Conservation (phyloP, 1,140 invertebrate genomes). For the Tetragonula clypearis region DNA sequence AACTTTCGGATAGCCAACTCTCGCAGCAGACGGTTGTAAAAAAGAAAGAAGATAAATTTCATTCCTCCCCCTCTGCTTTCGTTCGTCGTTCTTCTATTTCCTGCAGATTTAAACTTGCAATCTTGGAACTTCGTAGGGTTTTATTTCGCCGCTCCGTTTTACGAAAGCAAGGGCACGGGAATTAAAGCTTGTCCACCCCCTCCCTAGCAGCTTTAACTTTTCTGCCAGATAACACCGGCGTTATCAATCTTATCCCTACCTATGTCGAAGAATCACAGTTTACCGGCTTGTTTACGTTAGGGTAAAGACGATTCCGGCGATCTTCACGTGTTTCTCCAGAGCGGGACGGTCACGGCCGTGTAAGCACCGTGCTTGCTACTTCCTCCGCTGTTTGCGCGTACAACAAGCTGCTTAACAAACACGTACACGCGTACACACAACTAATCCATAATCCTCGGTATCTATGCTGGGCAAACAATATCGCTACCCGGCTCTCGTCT, state of each 20-base stretch:
- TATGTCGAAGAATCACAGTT: background rate
- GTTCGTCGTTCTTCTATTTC: background rate
- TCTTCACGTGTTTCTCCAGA: background rate
- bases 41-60: constrained; percentile 27
- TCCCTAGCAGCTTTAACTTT: background rate
- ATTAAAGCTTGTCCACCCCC: constrained; percentile 12
- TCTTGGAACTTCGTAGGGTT: background rate
- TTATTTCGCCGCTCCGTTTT: background rate
- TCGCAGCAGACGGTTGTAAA: constrained; percentile 6
- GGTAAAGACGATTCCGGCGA: background rate
- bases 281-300: constrained; percentile 14
- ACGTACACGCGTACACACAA: constrained; percentile 4
- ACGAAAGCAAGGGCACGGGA: background rate
- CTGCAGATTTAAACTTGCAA: constrained; percentile 5
- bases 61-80: background rate
- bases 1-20: constrained; percentile 7
- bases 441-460: constrained; percentile 29
- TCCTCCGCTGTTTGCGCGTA: constrained; percentile 1
- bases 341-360: no score
- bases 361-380: background rate
- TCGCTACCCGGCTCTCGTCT: background rate
- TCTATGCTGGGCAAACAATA: constrained; percentile 30
- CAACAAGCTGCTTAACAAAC: constrained; percentile 21
- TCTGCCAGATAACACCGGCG: background rate
- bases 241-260: constrained; percentile 7